These are phyloP conservation scores for Tortricodes alternella DNA, from an alignment of 2,888 invertebrate species.

Conservation along the genomic window DNA sequence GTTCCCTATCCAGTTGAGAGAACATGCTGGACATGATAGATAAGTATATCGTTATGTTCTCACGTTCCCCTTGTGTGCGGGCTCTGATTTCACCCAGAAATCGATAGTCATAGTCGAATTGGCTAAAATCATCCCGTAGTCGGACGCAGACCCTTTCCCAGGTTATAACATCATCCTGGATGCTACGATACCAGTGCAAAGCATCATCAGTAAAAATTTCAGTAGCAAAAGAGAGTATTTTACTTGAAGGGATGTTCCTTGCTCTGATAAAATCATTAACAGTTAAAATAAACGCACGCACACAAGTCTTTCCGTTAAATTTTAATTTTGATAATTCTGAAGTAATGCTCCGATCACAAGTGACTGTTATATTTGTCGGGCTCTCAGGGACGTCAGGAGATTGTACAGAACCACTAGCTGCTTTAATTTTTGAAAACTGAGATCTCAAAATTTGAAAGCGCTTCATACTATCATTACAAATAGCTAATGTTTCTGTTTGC, in stretches of 20 bases:
- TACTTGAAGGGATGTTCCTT: neutral
- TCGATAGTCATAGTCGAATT: constrained; percentile 1
- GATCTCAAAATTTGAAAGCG: neutral
- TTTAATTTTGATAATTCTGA: neutral
- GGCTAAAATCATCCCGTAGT: neutral
- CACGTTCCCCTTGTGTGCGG: constrained; percentile 3
- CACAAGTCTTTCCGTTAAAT: constrained; percentile 17
- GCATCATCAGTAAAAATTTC: constrained; percentile 28
- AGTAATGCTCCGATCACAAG: neutral
- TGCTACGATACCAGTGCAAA: constrained; percentile 14
- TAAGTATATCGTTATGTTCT: constrained; percentile 10
- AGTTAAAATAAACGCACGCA: constrained; percentile 1
- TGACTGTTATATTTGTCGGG: neutral
- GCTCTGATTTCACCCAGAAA: constrained; percentile 1
- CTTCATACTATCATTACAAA: neutral
- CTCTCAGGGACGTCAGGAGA: neutral
- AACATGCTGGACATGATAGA: constrained; percentile 20
- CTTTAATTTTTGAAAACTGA: neutral
- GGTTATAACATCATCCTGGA: neutral
- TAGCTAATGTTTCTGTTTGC: neutral
- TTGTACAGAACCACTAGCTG: too few species aligned
- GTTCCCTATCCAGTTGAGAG: neutral
- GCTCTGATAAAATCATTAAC: neutral
- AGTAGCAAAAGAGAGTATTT: neutral
- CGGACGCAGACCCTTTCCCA: neutral